Percentiles rank a stretch among this genome's conserved stretches.
Conservation (phyloP, 2,797 vertebrate genomes). For the Cottoperca gobio region DNA sequence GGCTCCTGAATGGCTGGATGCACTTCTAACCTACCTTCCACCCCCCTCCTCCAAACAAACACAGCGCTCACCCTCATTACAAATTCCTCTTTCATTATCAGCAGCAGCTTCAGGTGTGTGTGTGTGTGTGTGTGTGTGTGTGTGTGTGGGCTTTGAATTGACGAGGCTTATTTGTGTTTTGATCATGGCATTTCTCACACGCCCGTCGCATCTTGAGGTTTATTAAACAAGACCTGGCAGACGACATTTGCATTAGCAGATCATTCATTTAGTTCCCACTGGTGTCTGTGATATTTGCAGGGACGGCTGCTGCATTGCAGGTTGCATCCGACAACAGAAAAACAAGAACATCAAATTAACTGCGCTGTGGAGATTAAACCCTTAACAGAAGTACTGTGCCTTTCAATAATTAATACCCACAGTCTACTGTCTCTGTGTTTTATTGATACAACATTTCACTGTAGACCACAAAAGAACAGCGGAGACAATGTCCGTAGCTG, state of each 20-base stretch:
- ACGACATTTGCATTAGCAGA: slow-evolving; percentile 74
- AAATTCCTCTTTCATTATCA: slow-evolving; percentile 67
- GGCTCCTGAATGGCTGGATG: slow-evolving; percentile 37
- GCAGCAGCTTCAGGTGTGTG: slow-evolving; percentile 73
- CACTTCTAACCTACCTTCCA: slow-evolving; percentile 13
- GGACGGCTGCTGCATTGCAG: slow-evolving; percentile 78
- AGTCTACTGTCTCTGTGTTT: slow-evolving; percentile 68
- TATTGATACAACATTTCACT: slow-evolving; percentile 78
- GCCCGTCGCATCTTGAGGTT: slow-evolving; percentile 69
- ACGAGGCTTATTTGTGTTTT: slow-evolving; percentile 63
- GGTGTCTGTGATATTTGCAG: slow-evolving; percentile 54
- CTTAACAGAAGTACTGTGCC: slow-evolving; percentile 49
- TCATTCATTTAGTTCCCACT: slow-evolving; percentile 67
- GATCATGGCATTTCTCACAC: slow-evolving; percentile 71
- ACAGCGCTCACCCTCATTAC: slow-evolving; percentile 47
- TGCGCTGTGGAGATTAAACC: slow-evolving; percentile 73
- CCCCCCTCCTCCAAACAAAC: slow-evolving; percentile 13
- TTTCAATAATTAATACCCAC: slow-evolving; percentile 79
- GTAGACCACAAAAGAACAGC: slow-evolving; percentile 58
- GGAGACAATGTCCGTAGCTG: slow-evolving; percentile 48
- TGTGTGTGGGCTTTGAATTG: slow-evolving; percentile 69
- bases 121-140: too few relatives aligned
- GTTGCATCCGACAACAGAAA: slow-evolving; percentile 68
- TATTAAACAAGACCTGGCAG: slow-evolving; percentile 77
- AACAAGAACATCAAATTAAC: slow-evolving; percentile 78